Evolutionary conservation across 2,113 vertebrate species (phyloP).

Genomic region (Periophthalmodon schlosseri): DNA sequence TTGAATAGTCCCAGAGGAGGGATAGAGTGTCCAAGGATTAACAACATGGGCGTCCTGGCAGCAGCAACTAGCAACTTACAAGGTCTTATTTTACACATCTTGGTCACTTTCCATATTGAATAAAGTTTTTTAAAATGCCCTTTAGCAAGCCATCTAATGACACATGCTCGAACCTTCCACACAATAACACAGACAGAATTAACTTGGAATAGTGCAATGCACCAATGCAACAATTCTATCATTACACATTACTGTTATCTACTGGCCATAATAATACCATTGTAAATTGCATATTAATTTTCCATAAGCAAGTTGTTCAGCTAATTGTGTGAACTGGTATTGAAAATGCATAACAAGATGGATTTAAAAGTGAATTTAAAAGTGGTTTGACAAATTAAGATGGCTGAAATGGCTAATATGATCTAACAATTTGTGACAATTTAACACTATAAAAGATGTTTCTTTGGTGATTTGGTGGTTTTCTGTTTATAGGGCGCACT

Average conservation of each 20-base stretch:
- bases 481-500: too few species aligned
- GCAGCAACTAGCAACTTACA: neutral
- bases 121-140: neutral
- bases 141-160: neutral
- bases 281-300: neutral
- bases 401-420: too few species aligned
- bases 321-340: neutral
- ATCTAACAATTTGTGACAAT: too few species aligned
- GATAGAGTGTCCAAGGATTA: neutral
- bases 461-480: too few species aligned
- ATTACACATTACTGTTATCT: neutral
- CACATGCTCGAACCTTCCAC: neutral
- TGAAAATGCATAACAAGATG: neutral
- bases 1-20: slow-evolving; percentile 43
- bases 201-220: neutral
- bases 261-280: neutral
- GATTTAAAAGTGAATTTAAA: too few species aligned
- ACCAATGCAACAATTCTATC: neutral
- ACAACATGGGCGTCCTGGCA: neutral
- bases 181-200: neutral
- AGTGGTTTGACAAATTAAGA: too few species aligned
- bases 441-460: too few species aligned
- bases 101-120: slow-evolving; percentile 37
- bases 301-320: neutral
- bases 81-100: neutral